Evolutionary conservation across 2,797 vertebrate genomes (phyloP).

Genomic region (Onychomys torridus): DNA sequence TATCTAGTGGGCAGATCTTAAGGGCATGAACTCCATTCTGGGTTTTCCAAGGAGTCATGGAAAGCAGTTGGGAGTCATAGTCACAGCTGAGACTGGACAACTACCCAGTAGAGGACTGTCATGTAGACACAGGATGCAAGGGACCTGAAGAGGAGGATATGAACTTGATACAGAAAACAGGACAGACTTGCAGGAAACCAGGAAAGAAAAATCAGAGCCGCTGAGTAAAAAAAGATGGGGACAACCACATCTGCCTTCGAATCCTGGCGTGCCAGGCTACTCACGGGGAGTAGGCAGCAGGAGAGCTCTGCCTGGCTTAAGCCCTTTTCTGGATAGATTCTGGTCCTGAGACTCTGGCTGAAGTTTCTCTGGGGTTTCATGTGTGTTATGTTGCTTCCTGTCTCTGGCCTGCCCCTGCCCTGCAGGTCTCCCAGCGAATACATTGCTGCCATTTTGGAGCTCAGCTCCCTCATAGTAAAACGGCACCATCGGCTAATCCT

Average conservation of each 20-base stretch:
- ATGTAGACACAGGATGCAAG: neutral
- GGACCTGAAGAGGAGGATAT: neutral
- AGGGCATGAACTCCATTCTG: neutral
- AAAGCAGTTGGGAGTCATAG: neutral
- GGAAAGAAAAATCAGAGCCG: neutral
- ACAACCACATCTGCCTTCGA: neutral
- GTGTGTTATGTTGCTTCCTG: neutral
- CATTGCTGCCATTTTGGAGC: constrained; percentile 91
- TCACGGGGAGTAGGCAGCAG: neutral
- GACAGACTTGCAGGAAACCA: neutral
- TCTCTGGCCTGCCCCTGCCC: neutral
- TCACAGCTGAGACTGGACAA: neutral
- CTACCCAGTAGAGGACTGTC: neutral
- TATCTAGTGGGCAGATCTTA: neutral
- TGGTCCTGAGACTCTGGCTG: neutral
- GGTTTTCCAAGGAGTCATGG: neutral
- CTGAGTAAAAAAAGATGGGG: neutral
- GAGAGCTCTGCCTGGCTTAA: neutral
- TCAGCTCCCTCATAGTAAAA: constrained; percentile 89
- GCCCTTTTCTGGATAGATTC: neutral
- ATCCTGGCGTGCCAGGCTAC: neutral
- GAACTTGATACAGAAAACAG: neutral
- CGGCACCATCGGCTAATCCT: constrained; percentile 85
- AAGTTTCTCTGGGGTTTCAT: neutral
- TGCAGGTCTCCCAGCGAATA: constrained; percentile 89